Conservation (phyloP, 2,113 vertebrate species). For the Ariopsis seemanni region DNA sequence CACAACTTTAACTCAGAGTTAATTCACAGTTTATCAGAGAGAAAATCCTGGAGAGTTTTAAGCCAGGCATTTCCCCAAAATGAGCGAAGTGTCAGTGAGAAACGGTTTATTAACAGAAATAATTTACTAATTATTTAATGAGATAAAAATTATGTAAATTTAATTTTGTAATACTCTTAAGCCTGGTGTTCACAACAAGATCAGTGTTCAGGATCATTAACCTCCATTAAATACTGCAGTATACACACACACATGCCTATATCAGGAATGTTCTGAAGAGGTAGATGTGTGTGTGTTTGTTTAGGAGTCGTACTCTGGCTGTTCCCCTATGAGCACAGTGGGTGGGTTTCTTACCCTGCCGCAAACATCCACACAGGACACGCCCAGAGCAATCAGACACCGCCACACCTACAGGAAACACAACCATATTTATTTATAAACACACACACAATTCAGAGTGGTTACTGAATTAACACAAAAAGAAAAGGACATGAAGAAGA, state of each 20-base stretch:
- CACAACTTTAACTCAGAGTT: neutral
- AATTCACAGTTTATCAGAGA: neutral
- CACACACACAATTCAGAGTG: neutral
- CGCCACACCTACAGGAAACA: slow-evolving; percentile 77
- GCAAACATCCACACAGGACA: slow-evolving; percentile 82
- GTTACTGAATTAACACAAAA: neutral
- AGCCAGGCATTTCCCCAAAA: neutral
- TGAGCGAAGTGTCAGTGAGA: neutral
- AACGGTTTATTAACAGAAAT: neutral
- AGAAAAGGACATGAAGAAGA: too few relatives aligned
- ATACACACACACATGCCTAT: neutral
- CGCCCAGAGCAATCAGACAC: slow-evolving; percentile 86
- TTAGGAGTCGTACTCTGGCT: slow-evolving; percentile 67
- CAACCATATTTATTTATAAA: neutral
- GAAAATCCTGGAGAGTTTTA: neutral
- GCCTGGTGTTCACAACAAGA: neutral
- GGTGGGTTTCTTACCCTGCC: slow-evolving; percentile 85
- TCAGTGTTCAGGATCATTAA: neutral
- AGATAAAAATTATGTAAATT: neutral
- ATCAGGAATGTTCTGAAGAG: neutral
- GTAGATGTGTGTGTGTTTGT: slow-evolving; percentile 7
- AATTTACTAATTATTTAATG: neutral
- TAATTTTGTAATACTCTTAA: neutral
- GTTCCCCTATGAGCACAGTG: slow-evolving; percentile 76
- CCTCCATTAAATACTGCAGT: neutral